phyloP scores from a whole-genome alignment of 2,113 vertebrate species.

The Muntiacus muntjak region DNA sequence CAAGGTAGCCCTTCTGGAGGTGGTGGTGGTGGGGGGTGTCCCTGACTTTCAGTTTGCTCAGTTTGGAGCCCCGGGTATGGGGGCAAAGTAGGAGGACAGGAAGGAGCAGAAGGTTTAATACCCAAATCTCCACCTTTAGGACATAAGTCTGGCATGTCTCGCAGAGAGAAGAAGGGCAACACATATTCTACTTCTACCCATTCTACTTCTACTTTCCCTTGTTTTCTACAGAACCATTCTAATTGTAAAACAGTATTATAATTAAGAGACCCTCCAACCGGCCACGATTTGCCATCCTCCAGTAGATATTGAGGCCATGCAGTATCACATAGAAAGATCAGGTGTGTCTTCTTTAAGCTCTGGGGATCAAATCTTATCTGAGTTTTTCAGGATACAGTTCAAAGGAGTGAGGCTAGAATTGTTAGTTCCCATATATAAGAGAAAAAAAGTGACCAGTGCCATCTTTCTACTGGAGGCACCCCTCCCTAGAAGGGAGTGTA shows the following conservation, averaged over 20 bases:
- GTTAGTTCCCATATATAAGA: neutral
- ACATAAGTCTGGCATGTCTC: neutral
- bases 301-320: neutral
- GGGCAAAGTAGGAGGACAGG: neutral
- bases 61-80: neutral
- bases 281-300: rapidly evolving
- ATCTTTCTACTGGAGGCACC: neutral
- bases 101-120: neutral
- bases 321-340: neutral
- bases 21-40: rapidly evolving
- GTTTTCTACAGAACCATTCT: neutral
- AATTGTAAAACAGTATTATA: neutral
- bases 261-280: neutral
- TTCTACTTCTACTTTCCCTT: neutral
- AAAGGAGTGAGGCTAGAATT: neutral
- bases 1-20: neutral
- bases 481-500: neutral
- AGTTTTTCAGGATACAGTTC: neutral
- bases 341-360: neutral
- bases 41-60: neutral
- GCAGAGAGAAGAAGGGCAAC: neutral
- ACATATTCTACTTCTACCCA: neutral
- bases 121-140: neutral
- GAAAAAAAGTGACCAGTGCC: neutral
- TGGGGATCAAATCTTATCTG: neutral